phyloP scores from a whole-genome alignment of 2,888 invertebrate species.

The Napeogenes inachia region DNA sequence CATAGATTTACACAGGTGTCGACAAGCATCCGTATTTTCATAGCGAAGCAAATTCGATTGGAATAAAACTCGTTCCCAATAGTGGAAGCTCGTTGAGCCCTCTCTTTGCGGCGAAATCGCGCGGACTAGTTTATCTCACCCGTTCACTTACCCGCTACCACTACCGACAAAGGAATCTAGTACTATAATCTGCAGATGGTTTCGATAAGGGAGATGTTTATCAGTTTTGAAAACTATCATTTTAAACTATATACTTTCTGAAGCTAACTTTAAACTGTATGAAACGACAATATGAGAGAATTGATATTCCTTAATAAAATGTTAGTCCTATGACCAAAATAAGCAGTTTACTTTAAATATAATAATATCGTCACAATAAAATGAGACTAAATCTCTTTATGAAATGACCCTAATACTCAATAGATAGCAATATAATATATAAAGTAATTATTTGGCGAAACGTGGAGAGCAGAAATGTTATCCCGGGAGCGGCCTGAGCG shows the following conservation, averaged over 20 bases:
- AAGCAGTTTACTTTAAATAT: too few relatives aligned
- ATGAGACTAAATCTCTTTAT: constrained; percentile 1
- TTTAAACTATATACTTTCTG: constrained; percentile 14
- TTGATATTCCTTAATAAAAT: constrained; percentile 1
- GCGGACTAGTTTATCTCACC: constrained; percentile 70
- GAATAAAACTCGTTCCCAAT: constrained; percentile 61
- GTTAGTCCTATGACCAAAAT: too few relatives aligned
- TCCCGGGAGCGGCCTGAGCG: constrained; percentile 37
- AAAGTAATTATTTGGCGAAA: constrained; percentile 39
- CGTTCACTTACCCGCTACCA: constrained; percentile 45
- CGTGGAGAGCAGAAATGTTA: constrained; percentile 33
- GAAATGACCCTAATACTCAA: constrained; percentile 2
- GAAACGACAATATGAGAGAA: not conserved
- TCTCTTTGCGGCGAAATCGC: constrained; percentile 72
- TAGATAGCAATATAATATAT: constrained; percentile 23
- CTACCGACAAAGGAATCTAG: constrained; percentile 56
- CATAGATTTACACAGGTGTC: constrained; percentile 31
- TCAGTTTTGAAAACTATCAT: constrained; percentile 25
- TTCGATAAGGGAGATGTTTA: constrained; percentile 28
- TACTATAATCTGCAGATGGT: constrained; percentile 60
- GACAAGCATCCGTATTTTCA: constrained; percentile 44
- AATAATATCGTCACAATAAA: not conserved
- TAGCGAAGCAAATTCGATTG: constrained; percentile 64
- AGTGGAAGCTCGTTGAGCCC: constrained; percentile 60
- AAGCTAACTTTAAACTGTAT: constrained; percentile 11